Percentiles rank a stretch among this genome's conserved stretches.
Conservation (phyloP, 2,113 vertebrate genomes). For the Crotophaga sulcirostris region DNA sequence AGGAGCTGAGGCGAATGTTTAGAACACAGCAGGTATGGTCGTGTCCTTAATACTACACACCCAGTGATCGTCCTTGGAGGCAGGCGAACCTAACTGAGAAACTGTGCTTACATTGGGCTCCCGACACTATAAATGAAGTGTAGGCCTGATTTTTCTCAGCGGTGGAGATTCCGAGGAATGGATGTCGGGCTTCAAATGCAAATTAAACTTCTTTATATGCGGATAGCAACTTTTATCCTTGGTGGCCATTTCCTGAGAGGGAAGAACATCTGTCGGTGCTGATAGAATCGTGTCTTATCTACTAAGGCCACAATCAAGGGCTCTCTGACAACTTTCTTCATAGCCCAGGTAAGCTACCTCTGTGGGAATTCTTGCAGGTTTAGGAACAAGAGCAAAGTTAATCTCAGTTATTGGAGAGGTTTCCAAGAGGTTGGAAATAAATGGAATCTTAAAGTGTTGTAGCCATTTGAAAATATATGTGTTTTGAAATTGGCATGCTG, state of each 20-base stretch:
- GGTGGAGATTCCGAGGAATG: background rate
- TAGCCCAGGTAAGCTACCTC: background rate
- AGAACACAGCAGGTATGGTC: too few relatives aligned
- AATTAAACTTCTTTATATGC: background rate
- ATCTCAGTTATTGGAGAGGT: background rate
- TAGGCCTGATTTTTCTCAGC: background rate
- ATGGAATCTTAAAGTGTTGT: background rate
- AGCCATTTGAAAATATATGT: background rate
- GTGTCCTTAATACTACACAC: background rate
- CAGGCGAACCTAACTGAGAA: background rate
- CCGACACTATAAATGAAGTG: background rate
- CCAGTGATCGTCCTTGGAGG: background rate
- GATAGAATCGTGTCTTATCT: constrained; percentile 13
- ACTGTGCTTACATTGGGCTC: accelerated
- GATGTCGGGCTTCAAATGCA: background rate
- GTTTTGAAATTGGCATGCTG: accelerated
- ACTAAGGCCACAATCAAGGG: background rate
- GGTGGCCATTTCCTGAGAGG: constrained; percentile 30
- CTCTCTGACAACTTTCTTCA: background rate
- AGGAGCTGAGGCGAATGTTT: background rate
- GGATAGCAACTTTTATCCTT: background rate
- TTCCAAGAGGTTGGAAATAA: background rate
- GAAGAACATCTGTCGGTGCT: constrained; percentile 6
- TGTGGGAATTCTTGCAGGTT: background rate
- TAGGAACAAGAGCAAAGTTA: background rate